Evolutionary conservation across 2,888 invertebrate species (phyloP).

Genomic region (Orthosia gothica): DNA sequence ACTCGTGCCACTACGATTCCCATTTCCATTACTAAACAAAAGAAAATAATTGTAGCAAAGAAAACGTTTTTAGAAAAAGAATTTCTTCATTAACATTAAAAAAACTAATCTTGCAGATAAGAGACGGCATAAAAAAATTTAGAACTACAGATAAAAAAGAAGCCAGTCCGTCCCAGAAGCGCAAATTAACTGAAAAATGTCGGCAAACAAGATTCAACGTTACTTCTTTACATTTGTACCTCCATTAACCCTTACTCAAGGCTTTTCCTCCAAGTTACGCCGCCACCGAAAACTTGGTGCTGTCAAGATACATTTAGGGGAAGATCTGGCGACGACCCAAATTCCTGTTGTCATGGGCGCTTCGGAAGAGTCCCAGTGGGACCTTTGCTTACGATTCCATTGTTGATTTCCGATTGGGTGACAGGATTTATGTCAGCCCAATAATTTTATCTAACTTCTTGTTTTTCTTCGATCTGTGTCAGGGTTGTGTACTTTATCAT

Average conservation of each 20-base stretch:
- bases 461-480: slow-evolving; percentile 44
- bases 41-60: neutral
- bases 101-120: neutral
- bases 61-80: neutral
- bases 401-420: slow-evolving; percentile 52
- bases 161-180: neutral
- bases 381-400: slow-evolving; percentile 43
- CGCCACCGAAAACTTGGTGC: slow-evolving; percentile 35
- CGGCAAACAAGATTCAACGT: slow-evolving; percentile 16
- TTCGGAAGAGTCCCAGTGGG: slow-evolving; percentile 30
- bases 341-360: slow-evolving; percentile 34
- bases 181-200: slow-evolving; percentile 28
- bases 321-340: slow-evolving; percentile 59
- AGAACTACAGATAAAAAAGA: neutral
- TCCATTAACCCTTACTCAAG: slow-evolving; percentile 43
- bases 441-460: slow-evolving; percentile 40
- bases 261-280: slow-evolving; percentile 26
- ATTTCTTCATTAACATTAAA: neutral
- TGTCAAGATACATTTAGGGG: slow-evolving; percentile 48
- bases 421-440: slow-evolving; percentile 47
- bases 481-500: neutral
- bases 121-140: neutral
- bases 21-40: neutral
- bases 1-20: neutral
- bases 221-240: slow-evolving; percentile 40